Evolutionary conservation across 2,888 invertebrate genomes (phyloP).

Genomic region (Pammene fasciana): DNA sequence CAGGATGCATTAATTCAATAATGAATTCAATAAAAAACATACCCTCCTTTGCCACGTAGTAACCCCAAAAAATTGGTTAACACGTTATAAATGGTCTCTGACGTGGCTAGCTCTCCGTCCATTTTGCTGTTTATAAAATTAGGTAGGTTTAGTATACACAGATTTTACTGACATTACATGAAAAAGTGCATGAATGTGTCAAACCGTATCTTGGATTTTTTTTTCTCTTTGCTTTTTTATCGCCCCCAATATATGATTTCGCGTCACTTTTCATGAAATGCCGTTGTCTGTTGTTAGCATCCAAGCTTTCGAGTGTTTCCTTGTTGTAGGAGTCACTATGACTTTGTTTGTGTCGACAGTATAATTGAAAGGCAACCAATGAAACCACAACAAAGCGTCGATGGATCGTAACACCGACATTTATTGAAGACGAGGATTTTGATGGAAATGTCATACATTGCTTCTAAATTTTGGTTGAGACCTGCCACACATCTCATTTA

Average conservation of each 20-base stretch:
- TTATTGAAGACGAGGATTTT: conserved; percentile 15
- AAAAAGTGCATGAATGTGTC: too few relatives aligned
- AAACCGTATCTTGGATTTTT: too few relatives aligned
- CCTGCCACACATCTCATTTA: too few relatives aligned
- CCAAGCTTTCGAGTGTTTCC: not conserved
- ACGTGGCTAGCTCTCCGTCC: too few relatives aligned
- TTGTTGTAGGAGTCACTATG: conserved; percentile 4
- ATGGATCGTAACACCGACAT: not conserved
- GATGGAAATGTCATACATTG: conserved; percentile 5
- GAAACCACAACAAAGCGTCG: conserved; percentile 5
- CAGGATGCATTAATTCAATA: conserved; percentile 5
- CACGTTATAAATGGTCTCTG: too few relatives aligned
- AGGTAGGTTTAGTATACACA: too few relatives aligned
- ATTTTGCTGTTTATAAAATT: not conserved
- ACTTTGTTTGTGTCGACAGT: not conserved
- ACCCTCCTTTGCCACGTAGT: not conserved
- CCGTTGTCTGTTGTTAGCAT: not conserved
- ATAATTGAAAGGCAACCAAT: conserved; percentile 15
- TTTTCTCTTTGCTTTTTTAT: too few relatives aligned
- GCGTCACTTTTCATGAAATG: not conserved
- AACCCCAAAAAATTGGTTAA: not conserved
- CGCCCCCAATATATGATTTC: not conserved
- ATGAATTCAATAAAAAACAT: not conserved
- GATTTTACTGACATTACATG: not conserved
- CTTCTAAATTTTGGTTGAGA: not conserved